Evolutionary conservation across 2,113 vertebrate genomes (phyloP), one percentile per base, ranked within the genome.

Genomic region (Spea bombifrons): DNA sequence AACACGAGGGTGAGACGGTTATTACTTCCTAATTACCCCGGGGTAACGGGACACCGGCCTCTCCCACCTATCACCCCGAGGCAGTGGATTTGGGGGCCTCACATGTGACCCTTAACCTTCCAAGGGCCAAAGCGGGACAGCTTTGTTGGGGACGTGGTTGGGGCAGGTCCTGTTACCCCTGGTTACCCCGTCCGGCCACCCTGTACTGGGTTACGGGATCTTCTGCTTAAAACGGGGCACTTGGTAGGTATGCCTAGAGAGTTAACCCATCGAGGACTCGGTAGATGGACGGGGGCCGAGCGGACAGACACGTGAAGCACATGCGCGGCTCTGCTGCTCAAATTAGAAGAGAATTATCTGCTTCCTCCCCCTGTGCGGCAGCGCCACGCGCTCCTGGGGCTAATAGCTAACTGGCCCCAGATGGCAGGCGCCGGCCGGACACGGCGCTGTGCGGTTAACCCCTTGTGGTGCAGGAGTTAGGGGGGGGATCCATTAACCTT

Each of bases 11-110:
- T 69, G 45, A 69, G 13, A 49, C 45, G 4, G 66, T 69, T 69
- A 69, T 69, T 69, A 69, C 12, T 45, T 69, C 46, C 66, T 69
- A 69, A 69, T 69, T 69, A 69, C 66, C 66, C 66, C 66, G 66
- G 66, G 66, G 66, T 69, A 49, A 69, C 13, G 16, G n/a, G 66
- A 69, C 46, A 69, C 66, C 66, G 6, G 45, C 4, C 66, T 61
- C 57, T n/a, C 10, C 12, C 12, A 12, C 6, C 12, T 12, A 15
- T n/a, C 57, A 12, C 13, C 12, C 10, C 12, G 57, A 61, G 57
- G 57, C 12, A 12, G 57, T 15, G 16, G 12, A 61, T 15, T 61
- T 5, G 12, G 4, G 57, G 30, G 30, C 30, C 30, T n/a, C 13
- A n/a, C 12, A 61, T 61, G 57, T 61, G 9, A 8, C 13, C 16